phyloP scores from a whole-genome alignment of 1,140 invertebrate genomes.

The Dolichoris vasculosae region DNA sequence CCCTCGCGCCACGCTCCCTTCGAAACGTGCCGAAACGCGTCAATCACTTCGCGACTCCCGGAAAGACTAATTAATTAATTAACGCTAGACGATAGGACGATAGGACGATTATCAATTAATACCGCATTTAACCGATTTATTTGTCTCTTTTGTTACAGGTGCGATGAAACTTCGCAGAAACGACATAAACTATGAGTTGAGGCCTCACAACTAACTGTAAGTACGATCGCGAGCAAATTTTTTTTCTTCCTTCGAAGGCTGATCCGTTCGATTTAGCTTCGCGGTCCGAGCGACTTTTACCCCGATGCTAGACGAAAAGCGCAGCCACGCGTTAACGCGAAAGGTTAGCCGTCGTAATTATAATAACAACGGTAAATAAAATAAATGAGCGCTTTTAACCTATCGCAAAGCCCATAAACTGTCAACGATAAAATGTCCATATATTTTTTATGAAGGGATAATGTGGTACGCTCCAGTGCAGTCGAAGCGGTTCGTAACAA shows the following conservation, averaged over 20 bases:
- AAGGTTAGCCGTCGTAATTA: not conserved
- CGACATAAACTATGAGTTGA: constrained; percentile 71
- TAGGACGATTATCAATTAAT: not conserved
- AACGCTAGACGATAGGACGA: not conserved
- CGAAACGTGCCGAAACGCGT: not conserved
- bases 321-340: not conserved
- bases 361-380: constrained; percentile 18
- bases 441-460: not conserved
- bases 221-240: constrained; percentile 53
- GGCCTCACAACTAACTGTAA: constrained; percentile 70
- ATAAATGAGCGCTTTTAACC: constrained; percentile 2
- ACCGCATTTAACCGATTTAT: not conserved
- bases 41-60: not conserved
- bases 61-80: constrained; percentile 22
- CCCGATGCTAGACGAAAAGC: not conserved
- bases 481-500: too few relatives aligned
- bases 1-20: not conserved
- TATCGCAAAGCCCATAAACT: not conserved
- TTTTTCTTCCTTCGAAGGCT: not conserved
- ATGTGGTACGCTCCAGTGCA: not conserved
- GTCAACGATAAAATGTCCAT: constrained; percentile 12
- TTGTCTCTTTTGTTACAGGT: constrained; percentile 64
- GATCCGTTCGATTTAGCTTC: not conserved
- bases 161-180: constrained; percentile 67
- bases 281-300: not conserved